Evolutionary conservation across 2,888 invertebrate genomes (phyloP).

Genomic region (Sminthurides aquaticus): DNA sequence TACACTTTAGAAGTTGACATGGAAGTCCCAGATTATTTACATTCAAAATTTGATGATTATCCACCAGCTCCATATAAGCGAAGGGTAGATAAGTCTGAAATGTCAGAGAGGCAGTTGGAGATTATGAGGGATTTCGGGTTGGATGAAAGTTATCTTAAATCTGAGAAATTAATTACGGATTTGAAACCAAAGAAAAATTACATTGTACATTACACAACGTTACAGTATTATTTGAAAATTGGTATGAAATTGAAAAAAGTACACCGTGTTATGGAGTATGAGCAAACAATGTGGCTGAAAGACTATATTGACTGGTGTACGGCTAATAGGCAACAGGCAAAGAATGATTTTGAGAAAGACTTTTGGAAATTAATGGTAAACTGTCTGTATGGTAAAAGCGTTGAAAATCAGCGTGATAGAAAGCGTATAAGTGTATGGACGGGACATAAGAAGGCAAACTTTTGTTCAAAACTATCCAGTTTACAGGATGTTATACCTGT

Average conservation of each 20-base stretch:
- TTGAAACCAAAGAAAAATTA: conserved; percentile 39
- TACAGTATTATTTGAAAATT: conserved; percentile 33
- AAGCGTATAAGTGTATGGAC: conserved; percentile 41
- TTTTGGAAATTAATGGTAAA: conserved; percentile 45
- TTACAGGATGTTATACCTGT: conserved; percentile 25
- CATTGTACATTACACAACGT: conserved; percentile 38
- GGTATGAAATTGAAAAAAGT: conserved; percentile 41
- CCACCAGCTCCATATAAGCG: conserved; percentile 38
- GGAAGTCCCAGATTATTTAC: conserved; percentile 46
- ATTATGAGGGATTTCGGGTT: background rate
- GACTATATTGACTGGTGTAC: conserved; percentile 43
- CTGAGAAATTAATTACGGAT: conserved; percentile 39
- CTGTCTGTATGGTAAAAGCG: conserved; percentile 20
- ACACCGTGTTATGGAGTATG: conserved; percentile 39
- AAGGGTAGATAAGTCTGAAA: background rate
- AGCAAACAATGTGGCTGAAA: conserved; percentile 41
- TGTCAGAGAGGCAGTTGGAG: conserved; percentile 3
- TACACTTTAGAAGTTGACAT: conserved; percentile 49
- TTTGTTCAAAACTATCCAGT: conserved; percentile 8
- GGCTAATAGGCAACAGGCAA: conserved; percentile 39
- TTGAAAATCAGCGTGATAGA: conserved; percentile 43
- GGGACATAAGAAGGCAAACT: conserved; percentile 5
- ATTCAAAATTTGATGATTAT: conserved; percentile 45
- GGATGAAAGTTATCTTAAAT: background rate
- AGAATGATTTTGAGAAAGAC: conserved; percentile 44